Evolutionary conservation across 2,888 invertebrate genomes (phyloP).

Genomic region (Thecophora atra): DNA sequence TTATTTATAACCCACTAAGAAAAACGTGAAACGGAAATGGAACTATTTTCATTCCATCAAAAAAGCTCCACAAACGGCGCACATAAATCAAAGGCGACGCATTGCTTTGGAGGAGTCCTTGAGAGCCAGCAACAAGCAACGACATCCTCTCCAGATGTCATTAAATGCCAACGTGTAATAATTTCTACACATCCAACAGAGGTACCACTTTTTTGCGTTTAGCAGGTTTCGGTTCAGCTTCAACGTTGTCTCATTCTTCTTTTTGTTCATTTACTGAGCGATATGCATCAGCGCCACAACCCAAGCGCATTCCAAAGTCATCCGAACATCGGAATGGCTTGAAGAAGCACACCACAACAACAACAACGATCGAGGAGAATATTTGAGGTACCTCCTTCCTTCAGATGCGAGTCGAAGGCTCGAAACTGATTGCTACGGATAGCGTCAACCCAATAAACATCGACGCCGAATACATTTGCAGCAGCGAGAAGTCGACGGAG

Average conservation of each 20-base stretch:
- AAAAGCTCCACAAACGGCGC: neutral
- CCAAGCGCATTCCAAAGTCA: conserved; percentile 33
- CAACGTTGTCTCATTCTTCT: neutral
- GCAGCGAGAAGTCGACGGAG: neutral
- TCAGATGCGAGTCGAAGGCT: conserved; percentile 27
- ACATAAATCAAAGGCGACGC: conserved; percentile 38
- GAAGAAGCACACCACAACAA: neutral
- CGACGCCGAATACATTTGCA: conserved; percentile 33
- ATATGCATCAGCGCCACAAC: conserved; percentile 38
- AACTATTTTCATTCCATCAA: neutral
- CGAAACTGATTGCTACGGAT: conserved; percentile 34
- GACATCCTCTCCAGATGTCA: conserved; percentile 34
- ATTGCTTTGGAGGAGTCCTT: conserved; percentile 5
- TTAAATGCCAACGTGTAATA: conserved; percentile 41
- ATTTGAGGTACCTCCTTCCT: neutral
- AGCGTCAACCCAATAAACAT: conserved; percentile 39
- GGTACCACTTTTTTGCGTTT: neutral
- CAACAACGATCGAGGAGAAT: conserved; percentile 7
- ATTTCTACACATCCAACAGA: conserved; percentile 28
- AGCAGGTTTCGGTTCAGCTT: neutral
- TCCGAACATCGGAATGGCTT: neutral
- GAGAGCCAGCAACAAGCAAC: conserved; percentile 17
- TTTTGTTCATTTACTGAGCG: conserved; percentile 32
- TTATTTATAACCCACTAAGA: neutral
- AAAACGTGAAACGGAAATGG: neutral